Conservation (phyloP, 2,113 vertebrate genomes). For the Paraplagusia blochii region DNA sequence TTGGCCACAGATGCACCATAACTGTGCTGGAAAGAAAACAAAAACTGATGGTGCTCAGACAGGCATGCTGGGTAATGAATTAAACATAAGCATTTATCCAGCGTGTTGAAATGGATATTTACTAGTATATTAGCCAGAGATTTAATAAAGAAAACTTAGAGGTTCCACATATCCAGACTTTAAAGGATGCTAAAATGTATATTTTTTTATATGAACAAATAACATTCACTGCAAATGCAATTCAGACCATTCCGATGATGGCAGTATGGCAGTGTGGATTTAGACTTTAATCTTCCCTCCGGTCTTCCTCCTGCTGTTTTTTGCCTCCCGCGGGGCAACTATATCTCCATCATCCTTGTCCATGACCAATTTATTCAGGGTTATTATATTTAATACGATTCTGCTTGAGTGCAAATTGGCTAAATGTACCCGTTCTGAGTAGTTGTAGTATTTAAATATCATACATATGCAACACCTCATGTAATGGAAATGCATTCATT, state of each 20-base stretch:
- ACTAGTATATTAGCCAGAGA: too few relatives aligned
- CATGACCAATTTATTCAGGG: not conserved
- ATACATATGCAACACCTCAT: too few relatives aligned
- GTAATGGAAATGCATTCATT: not conserved
- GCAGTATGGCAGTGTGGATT: too few relatives aligned
- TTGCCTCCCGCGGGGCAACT: too few relatives aligned
- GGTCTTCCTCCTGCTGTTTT: too few relatives aligned
- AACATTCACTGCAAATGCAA: not conserved
- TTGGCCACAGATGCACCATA: conserved; percentile 24
- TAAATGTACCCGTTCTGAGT: not conserved
- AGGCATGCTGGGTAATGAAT: conserved; percentile 29
- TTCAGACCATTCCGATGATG: too few relatives aligned
- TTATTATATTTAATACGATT: not conserved
- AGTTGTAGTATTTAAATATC: not conserved
- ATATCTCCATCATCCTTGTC: not conserved
- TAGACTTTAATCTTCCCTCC: too few relatives aligned
- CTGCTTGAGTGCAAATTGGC: not conserved
- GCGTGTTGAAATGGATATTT: conserved; percentile 14
- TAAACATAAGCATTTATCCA: conserved; percentile 43
- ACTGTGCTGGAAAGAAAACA: not conserved
- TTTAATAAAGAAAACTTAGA: too few relatives aligned
- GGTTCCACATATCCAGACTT: too few relatives aligned
- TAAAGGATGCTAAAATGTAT: too few relatives aligned
- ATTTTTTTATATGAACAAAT: not conserved
- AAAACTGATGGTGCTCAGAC: conserved; percentile 19